Evolutionary conservation across 2,888 invertebrate genomes (phyloP).

Genomic region (Mesorhabditis spiculigera): DNA sequence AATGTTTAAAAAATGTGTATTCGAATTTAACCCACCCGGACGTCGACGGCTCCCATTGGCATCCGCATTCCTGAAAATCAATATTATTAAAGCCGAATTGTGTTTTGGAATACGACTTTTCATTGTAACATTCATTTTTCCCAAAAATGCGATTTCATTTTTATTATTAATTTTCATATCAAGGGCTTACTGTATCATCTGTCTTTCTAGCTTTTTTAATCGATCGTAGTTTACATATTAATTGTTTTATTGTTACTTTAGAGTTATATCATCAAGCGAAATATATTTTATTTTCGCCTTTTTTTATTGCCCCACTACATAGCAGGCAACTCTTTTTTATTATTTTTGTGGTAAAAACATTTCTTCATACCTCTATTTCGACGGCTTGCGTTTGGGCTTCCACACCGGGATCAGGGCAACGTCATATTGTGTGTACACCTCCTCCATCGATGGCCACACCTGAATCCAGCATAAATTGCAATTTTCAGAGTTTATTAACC

Average conservation of each 20-base stretch:
- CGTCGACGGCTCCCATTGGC: constrained; percentile 2
- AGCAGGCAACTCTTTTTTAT: no score
- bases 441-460: constrained; percentile 16
- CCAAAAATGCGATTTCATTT: no score
- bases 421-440: constrained; percentile 14
- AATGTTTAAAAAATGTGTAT: not conserved
- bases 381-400: not conserved
- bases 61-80: constrained; percentile 4
- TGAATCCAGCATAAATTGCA: not conserved
- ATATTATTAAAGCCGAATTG: not conserved
- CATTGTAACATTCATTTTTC: not conserved
- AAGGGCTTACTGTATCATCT: no score
- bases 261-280: no score
- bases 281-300: no score
- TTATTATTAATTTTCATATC: no score
- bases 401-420: not conserved
- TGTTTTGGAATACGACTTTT: not conserved
- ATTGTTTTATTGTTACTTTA: no score
- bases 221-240: no score
- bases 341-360: no score
- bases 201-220: no score
- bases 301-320: no score
- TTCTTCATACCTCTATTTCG: not conserved
- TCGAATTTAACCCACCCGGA: not conserved
- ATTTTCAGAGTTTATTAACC: no score